These are phyloP conservation scores for Oxytorus armatus DNA, from an alignment of 2,888 invertebrate genomes.

Conservation along the genomic window DNA sequence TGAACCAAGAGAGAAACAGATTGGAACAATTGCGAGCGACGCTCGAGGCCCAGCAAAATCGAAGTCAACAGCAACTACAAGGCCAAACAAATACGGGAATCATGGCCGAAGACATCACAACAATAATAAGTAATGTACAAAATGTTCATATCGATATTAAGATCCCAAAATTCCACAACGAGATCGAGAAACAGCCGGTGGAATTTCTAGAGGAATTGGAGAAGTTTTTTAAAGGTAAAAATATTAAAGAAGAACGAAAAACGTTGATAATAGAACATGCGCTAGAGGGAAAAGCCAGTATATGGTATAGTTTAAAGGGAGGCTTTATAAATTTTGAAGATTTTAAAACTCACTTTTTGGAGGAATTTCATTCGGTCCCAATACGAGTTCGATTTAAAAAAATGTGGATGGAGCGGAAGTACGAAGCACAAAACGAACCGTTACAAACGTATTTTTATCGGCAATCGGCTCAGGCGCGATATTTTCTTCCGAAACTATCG, in stretches of 20 bases:
- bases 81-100: background rate
- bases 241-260: background rate
- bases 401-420: too few species aligned
- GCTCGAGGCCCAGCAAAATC: background rate
- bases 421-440: too few species aligned
- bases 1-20: background rate
- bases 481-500: too few species aligned
- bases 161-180: background rate
- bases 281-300: conserved; percentile 2
- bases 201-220: conserved; percentile 28
- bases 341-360: too few species aligned
- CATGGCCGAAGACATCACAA: background rate
- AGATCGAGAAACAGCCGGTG: conserved; percentile 3
- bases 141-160: background rate
- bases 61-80: background rate
- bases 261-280: conserved; percentile 1
- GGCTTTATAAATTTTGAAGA: too few species aligned
- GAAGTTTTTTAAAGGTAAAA: conserved; percentile 20
- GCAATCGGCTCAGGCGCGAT: too few species aligned
- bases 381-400: too few species aligned
- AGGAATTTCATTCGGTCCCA: too few species aligned
- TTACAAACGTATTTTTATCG: too few species aligned
- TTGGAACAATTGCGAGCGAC: background rate
- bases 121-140: background rate
- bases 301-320: background rate